phyloP scores from a whole-genome alignment of 2,797 vertebrate species.

The Lophura swinhoii region DNA sequence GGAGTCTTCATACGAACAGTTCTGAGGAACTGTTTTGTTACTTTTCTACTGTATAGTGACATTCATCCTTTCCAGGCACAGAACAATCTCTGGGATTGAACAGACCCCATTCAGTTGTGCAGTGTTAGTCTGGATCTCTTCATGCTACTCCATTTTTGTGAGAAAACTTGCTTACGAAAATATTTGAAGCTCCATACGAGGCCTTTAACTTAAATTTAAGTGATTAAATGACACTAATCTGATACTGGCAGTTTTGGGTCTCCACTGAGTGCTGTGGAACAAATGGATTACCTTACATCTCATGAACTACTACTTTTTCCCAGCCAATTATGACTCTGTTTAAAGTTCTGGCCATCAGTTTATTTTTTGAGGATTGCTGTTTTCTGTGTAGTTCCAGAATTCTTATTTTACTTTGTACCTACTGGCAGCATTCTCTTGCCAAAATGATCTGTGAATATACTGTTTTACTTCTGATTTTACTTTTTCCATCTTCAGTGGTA shows the following conservation, averaged over 20 bases:
- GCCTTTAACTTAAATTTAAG: neutral
- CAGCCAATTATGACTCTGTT: conserved; percentile 59
- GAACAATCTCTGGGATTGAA: neutral
- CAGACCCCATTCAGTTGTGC: neutral
- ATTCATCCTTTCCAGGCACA: neutral
- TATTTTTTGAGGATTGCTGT: conserved; percentile 47
- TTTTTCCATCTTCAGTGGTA: conserved; percentile 34
- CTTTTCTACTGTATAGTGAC: neutral
- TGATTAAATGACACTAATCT: neutral
- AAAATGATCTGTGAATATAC: conserved; percentile 49
- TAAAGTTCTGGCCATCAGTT: conserved; percentile 52
- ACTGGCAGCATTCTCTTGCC: conserved; percentile 52
- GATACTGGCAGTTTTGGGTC: conserved; percentile 15
- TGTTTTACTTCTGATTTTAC: conserved; percentile 67
- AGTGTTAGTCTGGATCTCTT: neutral
- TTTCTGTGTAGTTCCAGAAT: conserved; percentile 53
- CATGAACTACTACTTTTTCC: conserved; percentile 37
- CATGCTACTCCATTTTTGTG: neutral
- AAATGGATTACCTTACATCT: neutral
- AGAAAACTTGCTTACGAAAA: neutral
- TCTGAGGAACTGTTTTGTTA: neutral
- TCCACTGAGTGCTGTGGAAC: conserved; percentile 17
- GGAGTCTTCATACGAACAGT: neutral
- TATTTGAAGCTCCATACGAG: neutral
- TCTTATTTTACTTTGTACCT: conserved; percentile 52